These are phyloP conservation scores for Epinotia demarniana DNA, from an alignment of 2,888 invertebrate species.

Conservation along the genomic window DNA sequence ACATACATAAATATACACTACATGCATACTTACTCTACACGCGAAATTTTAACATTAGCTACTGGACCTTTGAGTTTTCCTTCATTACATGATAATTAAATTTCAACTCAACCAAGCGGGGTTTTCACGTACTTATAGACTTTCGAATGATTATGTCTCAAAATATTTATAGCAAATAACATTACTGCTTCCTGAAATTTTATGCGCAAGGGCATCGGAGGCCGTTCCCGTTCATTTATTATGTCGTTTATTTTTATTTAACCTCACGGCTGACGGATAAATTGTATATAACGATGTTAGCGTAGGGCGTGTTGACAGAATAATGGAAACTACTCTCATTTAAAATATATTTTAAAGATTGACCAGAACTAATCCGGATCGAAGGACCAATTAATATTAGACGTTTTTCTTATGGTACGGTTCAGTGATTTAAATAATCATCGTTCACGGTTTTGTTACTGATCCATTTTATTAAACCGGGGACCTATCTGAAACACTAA, in stretches of 20 bases:
- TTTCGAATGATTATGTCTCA: not conserved
- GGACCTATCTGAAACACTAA: no score
- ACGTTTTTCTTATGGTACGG: not conserved
- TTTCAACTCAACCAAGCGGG: no score
- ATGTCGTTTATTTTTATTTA: conserved; percentile 50
- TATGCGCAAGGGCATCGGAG: conserved; percentile 36
- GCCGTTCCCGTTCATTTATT: conserved; percentile 53
- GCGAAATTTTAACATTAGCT: no score
- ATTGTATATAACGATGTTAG: conserved; percentile 39
- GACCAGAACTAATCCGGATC: not conserved
- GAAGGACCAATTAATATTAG: conserved; percentile 22
- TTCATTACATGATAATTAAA: no score
- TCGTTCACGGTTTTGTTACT: not conserved
- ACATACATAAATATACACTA: no score
- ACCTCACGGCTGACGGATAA: conserved; percentile 42
- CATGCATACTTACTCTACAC: no score
- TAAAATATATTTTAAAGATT: conserved; percentile 23
- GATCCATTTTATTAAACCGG: not conserved
- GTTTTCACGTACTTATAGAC: not conserved
- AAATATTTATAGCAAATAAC: not conserved
- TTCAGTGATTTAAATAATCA: not conserved
- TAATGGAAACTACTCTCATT: conserved; percentile 24
- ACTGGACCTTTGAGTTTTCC: no score
- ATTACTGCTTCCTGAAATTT: not conserved
- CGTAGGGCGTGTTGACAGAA: conserved; percentile 35